Evolutionary conservation across 2,797 vertebrate genomes (phyloP).

Genomic region (Erethizon dorsatum): DNA sequence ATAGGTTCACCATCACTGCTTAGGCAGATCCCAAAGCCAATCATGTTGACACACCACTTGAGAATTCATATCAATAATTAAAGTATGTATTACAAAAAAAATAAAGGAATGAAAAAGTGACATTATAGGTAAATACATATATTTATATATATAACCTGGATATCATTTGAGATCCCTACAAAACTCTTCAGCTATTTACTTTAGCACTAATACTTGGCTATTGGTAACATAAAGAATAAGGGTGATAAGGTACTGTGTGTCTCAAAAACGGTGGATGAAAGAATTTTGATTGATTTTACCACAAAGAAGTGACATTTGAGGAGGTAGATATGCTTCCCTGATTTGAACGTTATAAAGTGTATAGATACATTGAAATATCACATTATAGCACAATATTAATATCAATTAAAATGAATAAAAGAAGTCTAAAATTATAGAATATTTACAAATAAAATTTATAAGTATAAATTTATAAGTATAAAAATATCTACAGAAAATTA

Average conservation of each 20-base stretch:
- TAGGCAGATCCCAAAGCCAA: background rate
- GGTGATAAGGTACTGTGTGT: background rate
- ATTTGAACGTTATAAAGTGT: background rate
- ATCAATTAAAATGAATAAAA: background rate
- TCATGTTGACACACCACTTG: background rate
- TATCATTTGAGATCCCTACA: background rate
- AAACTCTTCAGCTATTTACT: background rate
- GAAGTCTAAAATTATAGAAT: background rate
- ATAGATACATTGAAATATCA: background rate
- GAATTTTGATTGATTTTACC: background rate
- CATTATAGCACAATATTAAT: background rate
- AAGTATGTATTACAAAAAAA: background rate
- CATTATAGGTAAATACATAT: background rate
- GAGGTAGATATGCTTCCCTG: background rate
- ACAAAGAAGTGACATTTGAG: background rate
- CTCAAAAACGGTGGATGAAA: background rate
- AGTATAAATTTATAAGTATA: background rate
- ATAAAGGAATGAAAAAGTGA: background rate
- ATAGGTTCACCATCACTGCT: background rate
- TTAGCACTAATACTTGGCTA: background rate
- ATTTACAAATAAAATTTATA: background rate
- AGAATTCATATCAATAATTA: background rate
- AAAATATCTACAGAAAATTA: background rate
- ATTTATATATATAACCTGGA: background rate
- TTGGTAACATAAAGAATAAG: background rate